Evolutionary conservation across 2,797 vertebrate species (phyloP), one percentile per base, ranked within the genome.

Genomic region (Lutjanus campechanus): DNA sequence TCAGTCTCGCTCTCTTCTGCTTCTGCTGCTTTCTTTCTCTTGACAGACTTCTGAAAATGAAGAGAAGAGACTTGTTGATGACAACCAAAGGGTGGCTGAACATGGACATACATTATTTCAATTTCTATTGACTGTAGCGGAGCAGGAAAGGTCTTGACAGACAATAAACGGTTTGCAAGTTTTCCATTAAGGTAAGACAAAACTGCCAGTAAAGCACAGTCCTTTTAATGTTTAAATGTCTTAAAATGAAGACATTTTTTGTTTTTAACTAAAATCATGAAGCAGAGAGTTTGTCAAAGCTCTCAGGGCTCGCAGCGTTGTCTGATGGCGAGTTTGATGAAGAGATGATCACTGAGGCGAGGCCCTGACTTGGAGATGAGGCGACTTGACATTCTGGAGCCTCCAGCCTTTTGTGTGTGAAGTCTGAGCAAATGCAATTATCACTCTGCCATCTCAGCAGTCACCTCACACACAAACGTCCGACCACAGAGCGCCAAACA

Each of bases 21-120:
- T 47, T 75, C 81, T 0, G 69, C 71, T 0, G 10, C 75, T 61
- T 83, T 92, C 88, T 94, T 95, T 59, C 94, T 92, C 84, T 95
- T 96, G 22, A 63, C 47, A 12, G 25, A 11, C 79, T 91, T 94
- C 87, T 91, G 80, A 51, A 59, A 16, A 73, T 2, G 11, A 68
- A 46, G 47, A 69, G 11, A 36, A n/a, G 16, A 13, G 10, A 22
- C 29, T 15, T 5, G 40, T 1, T 59, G 20, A 29, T 11, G 20
- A 44, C 7, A 15, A 25, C 16, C n/a, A 4, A 25, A 61, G 10
- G 20, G 40, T 29, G 16, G 44, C 19, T 20, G 29, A 36, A 36
- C 29, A 36, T 36, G 29, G 29, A 36, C 29, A 36, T 36, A 36
- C 3, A 36, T 0, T 20, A 12, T 69, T 49, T 36, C 6, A 29